phyloP scores from a whole-genome alignment of 1,140 invertebrate species.

The Listronotus oregonensis region DNA sequence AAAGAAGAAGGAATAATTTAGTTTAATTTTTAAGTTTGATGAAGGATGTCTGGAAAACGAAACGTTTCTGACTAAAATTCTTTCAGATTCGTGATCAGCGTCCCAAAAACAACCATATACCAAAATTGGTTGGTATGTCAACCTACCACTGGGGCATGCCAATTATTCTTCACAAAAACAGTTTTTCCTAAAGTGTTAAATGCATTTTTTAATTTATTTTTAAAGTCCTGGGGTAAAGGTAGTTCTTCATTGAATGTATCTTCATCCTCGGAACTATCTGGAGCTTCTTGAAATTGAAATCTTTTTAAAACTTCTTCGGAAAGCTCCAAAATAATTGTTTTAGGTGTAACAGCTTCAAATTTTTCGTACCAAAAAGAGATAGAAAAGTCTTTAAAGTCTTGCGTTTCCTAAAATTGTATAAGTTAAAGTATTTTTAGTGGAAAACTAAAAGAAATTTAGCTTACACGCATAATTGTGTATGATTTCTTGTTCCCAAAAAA shows the following conservation, averaged over 20 bases:
- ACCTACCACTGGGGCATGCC: slow-evolving; percentile 50
- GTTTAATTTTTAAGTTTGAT: too few species aligned
- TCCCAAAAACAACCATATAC: too few species aligned
- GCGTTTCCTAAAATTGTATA: slow-evolving; percentile 43
- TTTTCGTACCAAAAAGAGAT: slow-evolving; percentile 48
- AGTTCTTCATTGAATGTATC: slow-evolving; percentile 6
- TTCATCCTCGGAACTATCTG: slow-evolving; percentile 33
- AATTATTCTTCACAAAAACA: slow-evolving; percentile 53
- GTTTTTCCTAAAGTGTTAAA: slow-evolving; percentile 43
- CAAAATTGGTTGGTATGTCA: too few species aligned
- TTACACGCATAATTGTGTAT: too few species aligned
- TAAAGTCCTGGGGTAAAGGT: slow-evolving; percentile 23
- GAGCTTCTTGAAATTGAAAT: slow-evolving; percentile 37
- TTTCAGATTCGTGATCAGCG: too few species aligned
- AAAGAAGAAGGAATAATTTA: too few species aligned
- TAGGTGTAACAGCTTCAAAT: slow-evolving; percentile 45
- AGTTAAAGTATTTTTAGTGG: neutral
- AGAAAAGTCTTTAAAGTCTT: slow-evolving; percentile 51
- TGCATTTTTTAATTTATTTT: slow-evolving; percentile 46
- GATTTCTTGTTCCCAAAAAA: too few species aligned
- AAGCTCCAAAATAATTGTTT: slow-evolving; percentile 48
- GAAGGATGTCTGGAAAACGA: too few species aligned
- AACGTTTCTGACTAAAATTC: too few species aligned
- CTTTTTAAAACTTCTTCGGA: slow-evolving; percentile 42
- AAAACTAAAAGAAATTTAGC: too few species aligned